A percentile compares a stretch with the other conserved stretches of the same genome.
phyloP scores from a whole-genome alignment of 2,888 invertebrate genomes.

The Dasysyrphus tricinctus region DNA sequence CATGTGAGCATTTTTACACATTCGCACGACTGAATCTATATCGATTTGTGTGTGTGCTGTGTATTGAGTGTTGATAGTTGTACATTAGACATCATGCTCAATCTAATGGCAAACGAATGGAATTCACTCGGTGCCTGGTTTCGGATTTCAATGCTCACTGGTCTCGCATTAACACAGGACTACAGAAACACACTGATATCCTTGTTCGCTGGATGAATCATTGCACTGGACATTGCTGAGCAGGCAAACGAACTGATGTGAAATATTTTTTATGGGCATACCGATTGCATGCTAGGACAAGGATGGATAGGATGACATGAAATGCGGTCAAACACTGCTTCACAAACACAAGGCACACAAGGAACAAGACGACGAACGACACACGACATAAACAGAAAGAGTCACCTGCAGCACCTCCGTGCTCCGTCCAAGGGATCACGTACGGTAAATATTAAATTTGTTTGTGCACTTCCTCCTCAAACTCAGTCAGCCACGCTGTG shows the following conservation, averaged over 20 bases:
- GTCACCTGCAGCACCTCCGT: not conserved
- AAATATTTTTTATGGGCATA: constrained; percentile 54
- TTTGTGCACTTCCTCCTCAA: constrained; percentile 49
- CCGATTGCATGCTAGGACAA: constrained; percentile 69
- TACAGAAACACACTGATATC: constrained; percentile 50
- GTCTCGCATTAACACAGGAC: constrained; percentile 42
- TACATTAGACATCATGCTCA: constrained; percentile 6
- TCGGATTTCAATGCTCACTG: constrained; percentile 48
- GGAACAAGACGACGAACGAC: constrained; percentile 1
- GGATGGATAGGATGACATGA: constrained; percentile 67
- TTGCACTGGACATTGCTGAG: constrained; percentile 62
- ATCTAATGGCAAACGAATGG: constrained; percentile 42
- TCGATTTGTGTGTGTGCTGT: constrained; percentile 9
- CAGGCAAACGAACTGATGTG: constrained; percentile 10
- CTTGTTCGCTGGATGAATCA: constrained; percentile 66
- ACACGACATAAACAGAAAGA: constrained; percentile 25
- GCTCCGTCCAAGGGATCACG: constrained; percentile 59
- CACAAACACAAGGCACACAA: constrained; percentile 5
- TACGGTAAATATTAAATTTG: constrained; percentile 73
- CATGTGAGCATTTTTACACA: constrained; percentile 71
- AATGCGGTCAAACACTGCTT: constrained; percentile 52
- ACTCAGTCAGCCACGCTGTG: constrained; percentile 23
- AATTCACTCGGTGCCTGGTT: constrained; percentile 42
- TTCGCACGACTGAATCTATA: constrained; percentile 57
- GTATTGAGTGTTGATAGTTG: not conserved